Evolutionary conservation across 2,113 vertebrate species (phyloP).

Genomic region (Ibidorhyncha struthersii): DNA sequence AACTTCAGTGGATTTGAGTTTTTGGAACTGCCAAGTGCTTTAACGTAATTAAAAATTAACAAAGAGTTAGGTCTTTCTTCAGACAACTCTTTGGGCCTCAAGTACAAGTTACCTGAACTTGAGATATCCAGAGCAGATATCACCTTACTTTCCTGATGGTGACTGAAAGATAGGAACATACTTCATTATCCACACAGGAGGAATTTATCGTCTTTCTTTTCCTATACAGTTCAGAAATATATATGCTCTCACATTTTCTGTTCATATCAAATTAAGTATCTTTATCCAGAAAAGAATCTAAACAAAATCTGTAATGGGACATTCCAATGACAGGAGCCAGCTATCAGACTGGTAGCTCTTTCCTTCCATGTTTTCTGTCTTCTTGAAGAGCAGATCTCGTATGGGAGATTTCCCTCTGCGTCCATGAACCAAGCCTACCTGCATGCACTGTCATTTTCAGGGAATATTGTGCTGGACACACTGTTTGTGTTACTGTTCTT

Average conservation of each 20-base stretch:
- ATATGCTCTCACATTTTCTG: not conserved
- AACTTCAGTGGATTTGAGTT: not conserved
- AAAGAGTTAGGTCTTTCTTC: not conserved
- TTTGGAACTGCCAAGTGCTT: not conserved
- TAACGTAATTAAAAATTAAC: not conserved
- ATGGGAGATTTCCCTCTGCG: not conserved
- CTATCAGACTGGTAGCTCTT: not conserved
- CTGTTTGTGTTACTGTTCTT: not conserved
- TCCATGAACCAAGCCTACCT: not conserved
- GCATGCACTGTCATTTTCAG: not conserved
- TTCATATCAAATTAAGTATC: not conserved
- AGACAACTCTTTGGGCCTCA: not conserved
- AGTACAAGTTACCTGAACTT: not conserved
- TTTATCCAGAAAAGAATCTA: not conserved
- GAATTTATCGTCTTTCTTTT: not conserved
- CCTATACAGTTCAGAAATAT: not conserved
- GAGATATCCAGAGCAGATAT: not conserved
- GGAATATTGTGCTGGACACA: not conserved
- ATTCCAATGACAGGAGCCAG: not conserved
- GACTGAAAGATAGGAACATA: not conserved
- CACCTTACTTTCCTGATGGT: not conserved
- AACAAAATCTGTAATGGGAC: not conserved
- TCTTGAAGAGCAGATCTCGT: not conserved
- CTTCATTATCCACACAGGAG: not conserved
- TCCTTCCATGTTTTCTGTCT: not conserved